Evolutionary conservation across 1,140 invertebrate genomes (phyloP).

Genomic region (Listronotus bonariensis): DNA sequence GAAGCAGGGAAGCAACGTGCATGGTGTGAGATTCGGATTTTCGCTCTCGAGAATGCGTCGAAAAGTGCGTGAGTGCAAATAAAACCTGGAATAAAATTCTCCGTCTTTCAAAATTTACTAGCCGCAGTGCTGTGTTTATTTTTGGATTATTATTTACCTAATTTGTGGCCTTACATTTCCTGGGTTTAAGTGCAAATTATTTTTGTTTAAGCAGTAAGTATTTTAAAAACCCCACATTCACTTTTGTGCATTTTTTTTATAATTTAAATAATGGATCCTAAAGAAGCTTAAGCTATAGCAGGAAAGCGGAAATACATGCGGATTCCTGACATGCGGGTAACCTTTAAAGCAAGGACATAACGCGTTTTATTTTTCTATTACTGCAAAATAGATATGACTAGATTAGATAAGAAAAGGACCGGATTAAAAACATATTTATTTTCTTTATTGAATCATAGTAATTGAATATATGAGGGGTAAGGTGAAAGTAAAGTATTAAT

Average conservation of each 20-base stretch:
- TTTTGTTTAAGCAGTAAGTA: constrained; percentile 13
- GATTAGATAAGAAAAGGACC: background rate
- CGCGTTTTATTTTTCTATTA: background rate
- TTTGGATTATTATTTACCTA: constrained; percentile 9
- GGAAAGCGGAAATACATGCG: background rate
- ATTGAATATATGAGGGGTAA: too few relatives aligned
- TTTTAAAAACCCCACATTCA: background rate
- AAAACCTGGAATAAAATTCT: constrained; percentile 16
- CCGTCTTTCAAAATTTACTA: background rate
- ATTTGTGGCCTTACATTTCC: background rate
- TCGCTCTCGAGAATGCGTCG: constrained; percentile 26
- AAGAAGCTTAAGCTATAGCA: background rate
- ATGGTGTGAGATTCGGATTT: constrained; percentile 16
- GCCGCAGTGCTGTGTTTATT: constrained; percentile 3
- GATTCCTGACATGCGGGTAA: constrained; percentile 9
- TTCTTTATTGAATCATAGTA: too few relatives aligned
- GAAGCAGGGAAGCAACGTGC: constrained; percentile 17
- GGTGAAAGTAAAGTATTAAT: too few relatives aligned
- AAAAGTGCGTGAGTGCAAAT: constrained; percentile 33
- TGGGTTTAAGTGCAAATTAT: background rate
- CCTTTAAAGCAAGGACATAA: constrained; percentile 25
- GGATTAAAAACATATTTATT: too few relatives aligned
- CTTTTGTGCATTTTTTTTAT: background rate
- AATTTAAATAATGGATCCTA: background rate
- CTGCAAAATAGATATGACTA: constrained; percentile 8